Evolutionary conservation across 2,888 invertebrate species (phyloP), one percentile per base, ranked within the genome.

Genomic region (Pasiphila rectangulata): DNA sequence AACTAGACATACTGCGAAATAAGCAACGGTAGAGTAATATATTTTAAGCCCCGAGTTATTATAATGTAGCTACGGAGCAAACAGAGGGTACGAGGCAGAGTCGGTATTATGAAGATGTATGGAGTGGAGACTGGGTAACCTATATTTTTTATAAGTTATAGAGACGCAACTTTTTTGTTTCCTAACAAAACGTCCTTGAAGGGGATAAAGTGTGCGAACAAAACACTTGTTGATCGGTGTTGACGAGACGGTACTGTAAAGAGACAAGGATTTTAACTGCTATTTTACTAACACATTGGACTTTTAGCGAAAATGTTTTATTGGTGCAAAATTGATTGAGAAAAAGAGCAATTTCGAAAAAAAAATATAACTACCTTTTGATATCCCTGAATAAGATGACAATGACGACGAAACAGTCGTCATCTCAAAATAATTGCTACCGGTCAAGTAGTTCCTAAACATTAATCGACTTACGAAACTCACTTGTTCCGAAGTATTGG

Each of bases 401-500:
- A n/a, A n/a, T n/a, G n/a, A n/a, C n/a, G n/a, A n/a, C n/a, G n/a
- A n/a, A n/a, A n/a, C n/a, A n/a, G n/a, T n/a, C n/a, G n/a, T n/a
- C n/a, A n/a, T n/a, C n/a, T n/a, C n/a, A n/a, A n/a, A n/a, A n/a
- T n/a, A n/a, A n/a, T n/a, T n/a, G n/a, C n/a, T n/a, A n/a, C n/a
- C n/a, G n/a, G n/a, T n/a, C n/a, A n/a, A n/a, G n/a, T n/a, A n/a
- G n/a, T n/a, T n/a, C n/a, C n/a, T n/a, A n/a, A n/a, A n/a, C n/a
- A n/a, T n/a, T n/a, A n/a, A n/a, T n/a, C n/a, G n/a, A n/a, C n/a
- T n/a, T n/a, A n/a, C n/a, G n/a, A n/a, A n/a, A n/a, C n/a, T n/a
- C 53, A 39, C 45, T 54, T 52, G 48, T 47, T 47, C 43, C 38
- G 38, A 46, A 57, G 51, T 51, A 55, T 36, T 20, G 36, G 10